phyloP scores from a whole-genome alignment of 2,888 invertebrate genomes.

The Trichogramma dendrolimi region DNA sequence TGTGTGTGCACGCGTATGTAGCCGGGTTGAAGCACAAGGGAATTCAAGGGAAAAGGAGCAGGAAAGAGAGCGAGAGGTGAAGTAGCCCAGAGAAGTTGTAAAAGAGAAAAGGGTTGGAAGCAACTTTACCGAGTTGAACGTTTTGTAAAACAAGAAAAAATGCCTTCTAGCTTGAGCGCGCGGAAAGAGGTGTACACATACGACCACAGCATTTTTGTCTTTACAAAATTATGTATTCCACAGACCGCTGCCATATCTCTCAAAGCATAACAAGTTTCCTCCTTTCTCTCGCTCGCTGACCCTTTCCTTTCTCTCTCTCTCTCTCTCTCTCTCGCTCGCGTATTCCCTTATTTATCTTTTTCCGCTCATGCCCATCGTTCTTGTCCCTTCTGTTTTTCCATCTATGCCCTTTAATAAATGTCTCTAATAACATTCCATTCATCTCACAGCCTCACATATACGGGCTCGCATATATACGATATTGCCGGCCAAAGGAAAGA shows the following conservation, averaged over 20 bases:
- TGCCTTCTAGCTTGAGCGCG: slow-evolving; percentile 38
- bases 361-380: background rate
- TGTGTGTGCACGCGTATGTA: background rate
- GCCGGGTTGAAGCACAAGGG: slow-evolving; percentile 3
- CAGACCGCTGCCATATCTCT: slow-evolving; percentile 51
- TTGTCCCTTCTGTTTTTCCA: slow-evolving; percentile 6
- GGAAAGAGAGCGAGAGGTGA: slow-evolving; percentile 15
- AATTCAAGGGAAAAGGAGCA: slow-evolving; percentile 6
- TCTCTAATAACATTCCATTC: background rate
- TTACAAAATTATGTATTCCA: slow-evolving; percentile 53
- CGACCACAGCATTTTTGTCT: slow-evolving; percentile 53
- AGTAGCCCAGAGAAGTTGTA: slow-evolving; percentile 8
- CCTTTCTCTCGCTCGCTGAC: slow-evolving; percentile 37
- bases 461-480: background rate
- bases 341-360: background rate
- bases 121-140: slow-evolving; percentile 41
- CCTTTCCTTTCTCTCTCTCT: slow-evolving; percentile 19
- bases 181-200: slow-evolving; percentile 39
- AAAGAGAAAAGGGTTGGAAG: slow-evolving; percentile 29
- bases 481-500: background rate
- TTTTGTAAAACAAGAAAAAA: slow-evolving; percentile 52
- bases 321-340: slow-evolving; percentile 20
- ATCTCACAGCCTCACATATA: slow-evolving; percentile 32
- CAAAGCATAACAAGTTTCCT: slow-evolving; percentile 53
- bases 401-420: slow-evolving; percentile 9